These are phyloP conservation scores for Mesaphorura yosii DNA, from an alignment of 1,140 invertebrate species.

Conservation along the genomic window DNA sequence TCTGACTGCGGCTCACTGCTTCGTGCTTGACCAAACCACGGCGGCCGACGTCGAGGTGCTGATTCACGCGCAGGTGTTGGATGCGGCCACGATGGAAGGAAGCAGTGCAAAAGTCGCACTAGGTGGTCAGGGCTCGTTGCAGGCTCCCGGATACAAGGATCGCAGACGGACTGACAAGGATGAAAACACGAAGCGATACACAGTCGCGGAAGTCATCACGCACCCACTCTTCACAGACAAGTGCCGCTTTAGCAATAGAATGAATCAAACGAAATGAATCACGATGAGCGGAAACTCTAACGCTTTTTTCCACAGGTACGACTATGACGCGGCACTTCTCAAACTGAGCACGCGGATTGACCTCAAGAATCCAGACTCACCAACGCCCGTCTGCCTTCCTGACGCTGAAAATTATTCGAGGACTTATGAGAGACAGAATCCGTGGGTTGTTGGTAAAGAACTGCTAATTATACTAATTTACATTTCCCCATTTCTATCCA, in stretches of 20 bases:
- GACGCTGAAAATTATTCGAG: not conserved
- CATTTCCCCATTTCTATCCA: not conserved
- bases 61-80: slow-evolving; percentile 8
- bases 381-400: slow-evolving; percentile 9
- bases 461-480: not conserved
- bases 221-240: slow-evolving; percentile 16
- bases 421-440: not conserved
- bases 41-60: slow-evolving; percentile 13
- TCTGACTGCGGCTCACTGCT: slow-evolving; percentile 12
- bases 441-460: slow-evolving; percentile 1
- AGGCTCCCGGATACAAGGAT: slow-evolving; percentile 12
- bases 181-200: slow-evolving; percentile 12
- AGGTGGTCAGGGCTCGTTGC: slow-evolving; percentile 18
- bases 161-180: slow-evolving; percentile 10
- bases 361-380: slow-evolving; percentile 3
- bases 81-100: not conserved
- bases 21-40: not conserved
- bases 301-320: slow-evolving; percentile 4
- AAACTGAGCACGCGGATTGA: slow-evolving; percentile 7
- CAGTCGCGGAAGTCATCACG: slow-evolving; percentile 15
- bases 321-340: slow-evolving; percentile 14
- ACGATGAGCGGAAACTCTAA: not conserved
- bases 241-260: slow-evolving; percentile 5
- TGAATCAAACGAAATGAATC: not conserved
- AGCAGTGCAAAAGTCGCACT: slow-evolving; percentile 1